Evolutionary conservation across 2,797 vertebrate species (phyloP), one percentile per base, ranked within the genome.

Genomic region (Spizella passerina): DNA sequence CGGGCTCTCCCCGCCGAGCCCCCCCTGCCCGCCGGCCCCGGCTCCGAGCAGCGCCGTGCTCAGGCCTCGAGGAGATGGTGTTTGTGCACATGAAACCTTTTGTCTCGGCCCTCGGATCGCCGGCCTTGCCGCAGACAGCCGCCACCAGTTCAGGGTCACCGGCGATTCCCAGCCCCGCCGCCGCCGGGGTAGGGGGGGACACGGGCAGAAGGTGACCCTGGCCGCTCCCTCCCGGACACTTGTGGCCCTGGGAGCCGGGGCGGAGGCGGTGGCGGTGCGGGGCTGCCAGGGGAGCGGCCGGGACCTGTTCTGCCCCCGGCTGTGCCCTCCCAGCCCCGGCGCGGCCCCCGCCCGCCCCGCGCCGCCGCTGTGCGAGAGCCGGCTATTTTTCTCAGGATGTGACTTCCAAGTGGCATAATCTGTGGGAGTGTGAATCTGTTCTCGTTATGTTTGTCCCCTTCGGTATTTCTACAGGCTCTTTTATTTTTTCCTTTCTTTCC

Each of bases 371-470:
- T 32, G 81, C 75, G 27, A 32, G 44, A 81, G 79, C 70, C 72
- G 90, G 65, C 84, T 93, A 80, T 93, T 94, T 95, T 92, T 94
- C 92, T 73, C 82, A 66, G 87, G 81, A 91, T 92, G 71, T 82
- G 89, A 76, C 92, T 94, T 90, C 71, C 85, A 90, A 93, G 75
- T 69, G 91, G 72, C 86, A 86, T 77, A 86, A 81, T 94, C 90
- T 83, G 93, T 88, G 88, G 94, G 94, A 95, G 94, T 95, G 93
- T 83, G 82, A 91, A 93, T 85, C 85, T 86, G 91, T 82, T 88
- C 94, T 85, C 70, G 83, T 71, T 85, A 86, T 83, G 52, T 86
- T 86, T 84, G 89, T 90, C 86, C 57, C 81, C 46, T 89, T 85
- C 85, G n/a, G 56, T 77, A 73, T 86, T 80, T 93, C 66, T 69